Base-by-base conservation (phyloP, 2,113 vertebrate genomes). In the Colistium nudipinnis region DNA sequence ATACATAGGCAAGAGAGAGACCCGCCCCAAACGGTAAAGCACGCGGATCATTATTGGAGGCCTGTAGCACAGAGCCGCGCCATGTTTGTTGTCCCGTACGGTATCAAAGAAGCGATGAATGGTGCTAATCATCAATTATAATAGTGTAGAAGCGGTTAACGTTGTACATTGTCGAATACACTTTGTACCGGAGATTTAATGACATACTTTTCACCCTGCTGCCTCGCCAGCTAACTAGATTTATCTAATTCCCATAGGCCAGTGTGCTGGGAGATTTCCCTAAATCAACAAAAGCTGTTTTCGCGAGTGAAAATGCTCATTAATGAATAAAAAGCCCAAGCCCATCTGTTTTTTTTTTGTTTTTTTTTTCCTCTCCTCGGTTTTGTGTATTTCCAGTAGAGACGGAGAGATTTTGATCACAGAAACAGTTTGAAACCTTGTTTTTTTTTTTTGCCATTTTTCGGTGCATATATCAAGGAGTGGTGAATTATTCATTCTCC, bases 401-500 rank as follows among this genome's bases (percentile, higher is more conserved):
- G 61, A 90, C 76, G 41, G 73, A 87, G 61, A 87, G 80, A 85
- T n/a, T 86, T 71, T 78, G 69, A 89, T 81, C 67, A 78, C 63
- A 84, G 75, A 85, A 86, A 86, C 59, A 62, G 48, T 72, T 60
- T 59, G 54, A 47, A 41, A 49, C 53, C 67, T 19, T 70, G 52
- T 57, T 41, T 63, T 56, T 57, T 70, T 55, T 57, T 41, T 63
- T 56, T 57, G 43, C 66, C 64, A 68, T 60, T 78, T 61, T 57
- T 78, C 4, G 66, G 53, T 77, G 74, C 85, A 75, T 76, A 66
- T 62, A 88, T 88, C 56, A 51, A 81, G 74, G 48, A 7, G 8
- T 57, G 7, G 62, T 91, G 87, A 91, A 93, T 93, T 83, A 93
- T 93, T 90, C 76, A 93, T 89, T 63, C 25, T 38, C 62, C 61